Percentiles rank a stretch among this genome's conserved stretches.
Conservation (phyloP, 1,140 invertebrate species). For the Euglossa dilemma region DNA sequence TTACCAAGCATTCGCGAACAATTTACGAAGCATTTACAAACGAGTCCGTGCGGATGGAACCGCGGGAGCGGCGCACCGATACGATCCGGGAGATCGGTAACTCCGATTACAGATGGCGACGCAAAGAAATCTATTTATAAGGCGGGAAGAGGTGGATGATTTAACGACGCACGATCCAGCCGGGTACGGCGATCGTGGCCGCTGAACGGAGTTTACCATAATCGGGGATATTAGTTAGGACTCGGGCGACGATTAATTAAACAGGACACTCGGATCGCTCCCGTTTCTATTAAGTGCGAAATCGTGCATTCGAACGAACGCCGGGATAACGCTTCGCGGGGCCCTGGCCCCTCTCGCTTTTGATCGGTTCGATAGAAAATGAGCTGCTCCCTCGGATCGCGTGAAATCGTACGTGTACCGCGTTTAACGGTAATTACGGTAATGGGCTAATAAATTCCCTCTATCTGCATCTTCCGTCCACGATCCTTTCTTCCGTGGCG, state of each 20-base stretch:
- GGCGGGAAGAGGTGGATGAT: not conserved
- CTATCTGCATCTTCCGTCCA: not conserved
- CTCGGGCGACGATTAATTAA: conserved; percentile 56
- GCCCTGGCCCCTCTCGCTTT: not conserved
- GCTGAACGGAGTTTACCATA: conserved; percentile 24
- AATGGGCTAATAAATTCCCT: conserved; percentile 55
- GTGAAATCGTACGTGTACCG: conserved; percentile 30
- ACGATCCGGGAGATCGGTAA: not conserved
- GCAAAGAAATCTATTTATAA: conserved; percentile 5
- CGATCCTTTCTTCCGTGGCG: not conserved
- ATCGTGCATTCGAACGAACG: not conserved
- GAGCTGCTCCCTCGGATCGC: conserved; percentile 26
- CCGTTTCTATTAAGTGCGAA: conserved; percentile 53
- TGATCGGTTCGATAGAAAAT: conserved; percentile 47
- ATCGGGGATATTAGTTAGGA: conserved; percentile 46
- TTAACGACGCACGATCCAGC: not conserved
- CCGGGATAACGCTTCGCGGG: not conserved
- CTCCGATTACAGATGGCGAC: conserved; percentile 15
- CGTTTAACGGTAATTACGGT: conserved; percentile 54
- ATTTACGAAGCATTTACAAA: not conserved
- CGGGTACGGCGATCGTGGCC: not conserved
- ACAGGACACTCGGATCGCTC: conserved; percentile 6
- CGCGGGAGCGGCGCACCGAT: not conserved
- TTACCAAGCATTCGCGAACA: too few relatives aligned
- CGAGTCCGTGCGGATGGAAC: not conserved